Evolutionary conservation across 2,888 invertebrate species (phyloP).

Genomic region (Cataglyphis altisquamis): DNA sequence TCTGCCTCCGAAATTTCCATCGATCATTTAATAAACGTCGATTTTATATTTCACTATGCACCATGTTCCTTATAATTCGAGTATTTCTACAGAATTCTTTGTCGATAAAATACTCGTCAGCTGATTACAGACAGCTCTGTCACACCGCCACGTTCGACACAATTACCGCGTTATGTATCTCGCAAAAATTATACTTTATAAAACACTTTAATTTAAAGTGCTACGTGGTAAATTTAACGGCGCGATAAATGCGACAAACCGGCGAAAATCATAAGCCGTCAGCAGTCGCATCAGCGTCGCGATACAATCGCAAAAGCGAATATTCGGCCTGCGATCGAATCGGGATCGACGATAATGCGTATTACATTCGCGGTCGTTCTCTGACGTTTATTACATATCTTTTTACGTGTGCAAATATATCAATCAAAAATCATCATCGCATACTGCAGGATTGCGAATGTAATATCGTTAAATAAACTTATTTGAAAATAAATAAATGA

Average conservation of each 20-base stretch:
- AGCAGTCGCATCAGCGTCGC: slow-evolving; percentile 19
- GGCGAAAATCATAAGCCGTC: slow-evolving; percentile 43
- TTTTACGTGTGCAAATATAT: slow-evolving; percentile 15
- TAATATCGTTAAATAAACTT: slow-evolving; percentile 37
- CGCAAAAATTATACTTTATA: slow-evolving; percentile 7
- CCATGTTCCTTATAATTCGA: background rate
- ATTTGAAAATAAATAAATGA: slow-evolving; percentile 49
- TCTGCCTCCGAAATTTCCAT: slow-evolving; percentile 23
- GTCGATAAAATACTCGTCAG: slow-evolving; percentile 8
- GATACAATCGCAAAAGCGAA: slow-evolving; percentile 33
- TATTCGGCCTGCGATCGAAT: slow-evolving; percentile 8
- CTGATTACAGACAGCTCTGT: slow-evolving; percentile 45
- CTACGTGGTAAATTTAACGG: slow-evolving; percentile 37
- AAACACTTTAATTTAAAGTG: slow-evolving; percentile 44
- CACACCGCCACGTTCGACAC: slow-evolving; percentile 22
- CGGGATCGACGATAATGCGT: background rate
- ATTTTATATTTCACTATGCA: slow-evolving; percentile 25
- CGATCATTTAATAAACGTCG: slow-evolving; percentile 40
- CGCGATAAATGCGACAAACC: slow-evolving; percentile 22
- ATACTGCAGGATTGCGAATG: background rate
- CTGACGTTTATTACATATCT: slow-evolving; percentile 34
- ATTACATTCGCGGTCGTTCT: background rate
- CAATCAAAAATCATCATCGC: slow-evolving; percentile 40
- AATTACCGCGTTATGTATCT: background rate
- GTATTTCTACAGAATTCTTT: slow-evolving; percentile 1